Conservation (phyloP, 2,888 invertebrate genomes). For the Drosophila seclusa region DNA sequence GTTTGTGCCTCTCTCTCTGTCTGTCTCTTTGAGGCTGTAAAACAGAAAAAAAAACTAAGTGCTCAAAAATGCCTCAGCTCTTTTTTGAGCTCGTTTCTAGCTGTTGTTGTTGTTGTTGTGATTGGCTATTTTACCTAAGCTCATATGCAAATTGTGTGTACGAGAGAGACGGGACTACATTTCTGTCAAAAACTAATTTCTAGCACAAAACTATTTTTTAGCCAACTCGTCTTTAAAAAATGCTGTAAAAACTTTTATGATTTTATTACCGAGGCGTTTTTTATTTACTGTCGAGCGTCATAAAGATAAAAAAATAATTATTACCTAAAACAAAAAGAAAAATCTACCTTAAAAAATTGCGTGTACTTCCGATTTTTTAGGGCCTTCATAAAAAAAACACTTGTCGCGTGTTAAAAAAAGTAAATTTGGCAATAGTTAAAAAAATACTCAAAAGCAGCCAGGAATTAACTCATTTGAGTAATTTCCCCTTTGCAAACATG, state of each 20-base stretch:
- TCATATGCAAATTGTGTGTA: slow-evolving; percentile 65
- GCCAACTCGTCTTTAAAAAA: slow-evolving; percentile 25
- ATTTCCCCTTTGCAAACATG: slow-evolving; percentile 67
- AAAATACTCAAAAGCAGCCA: slow-evolving; percentile 25
- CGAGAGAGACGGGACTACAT: slow-evolving; percentile 36
- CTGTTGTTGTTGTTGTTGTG: slow-evolving; percentile 40
- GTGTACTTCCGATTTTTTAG: slow-evolving; percentile 70
- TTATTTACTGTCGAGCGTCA: slow-evolving; percentile 47
- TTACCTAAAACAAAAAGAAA: slow-evolving; percentile 29
- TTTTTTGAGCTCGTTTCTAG: slow-evolving; percentile 23
- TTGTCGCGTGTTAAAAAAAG: slow-evolving; percentile 11
- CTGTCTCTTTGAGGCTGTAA: slow-evolving; percentile 40
- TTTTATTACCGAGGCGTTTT: slow-evolving; percentile 64
- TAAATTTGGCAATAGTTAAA: not conserved
- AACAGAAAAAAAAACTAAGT: slow-evolving; percentile 36
- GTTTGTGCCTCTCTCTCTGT: slow-evolving; percentile 10
- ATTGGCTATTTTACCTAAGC: slow-evolving; percentile 59
- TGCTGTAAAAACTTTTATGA: slow-evolving; percentile 58
- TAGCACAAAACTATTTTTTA: slow-evolving; percentile 34
- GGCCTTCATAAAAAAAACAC: slow-evolving; percentile 63
- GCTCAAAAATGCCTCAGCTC: slow-evolving; percentile 51
- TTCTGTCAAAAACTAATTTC: slow-evolving; percentile 6
- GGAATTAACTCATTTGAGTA: slow-evolving; percentile 54
- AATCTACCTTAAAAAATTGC: slow-evolving; percentile 58
- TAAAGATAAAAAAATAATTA: slow-evolving; percentile 48